Percentiles rank a stretch among this genome's conserved stretches.
phyloP scores from a whole-genome alignment of 1,140 invertebrate genomes.

The Drosophila nigromelanica region DNA sequence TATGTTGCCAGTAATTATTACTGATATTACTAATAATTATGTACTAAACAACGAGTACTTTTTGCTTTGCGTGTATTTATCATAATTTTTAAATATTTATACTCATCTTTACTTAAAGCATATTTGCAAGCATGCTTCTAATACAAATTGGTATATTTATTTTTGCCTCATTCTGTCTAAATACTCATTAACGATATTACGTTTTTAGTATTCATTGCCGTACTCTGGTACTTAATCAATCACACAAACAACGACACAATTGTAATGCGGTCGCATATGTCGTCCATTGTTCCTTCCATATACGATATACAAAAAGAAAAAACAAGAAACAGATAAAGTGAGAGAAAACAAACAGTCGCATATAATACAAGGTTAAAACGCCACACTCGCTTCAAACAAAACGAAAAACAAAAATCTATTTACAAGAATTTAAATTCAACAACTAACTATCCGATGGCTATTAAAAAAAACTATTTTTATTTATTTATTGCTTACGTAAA shows the following conservation, averaged over 20 bases:
- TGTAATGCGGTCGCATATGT: constrained; percentile 59
- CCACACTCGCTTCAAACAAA: constrained; percentile 61
- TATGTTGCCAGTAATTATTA: constrained; percentile 59
- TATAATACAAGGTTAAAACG: constrained; percentile 33
- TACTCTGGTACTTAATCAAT: constrained; percentile 8
- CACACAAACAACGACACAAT: constrained; percentile 51
- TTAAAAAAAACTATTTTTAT: constrained; percentile 32
- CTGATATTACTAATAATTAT: constrained; percentile 36
- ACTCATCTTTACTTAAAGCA: not conserved
- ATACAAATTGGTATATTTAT: not conserved
- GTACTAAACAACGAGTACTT: not conserved
- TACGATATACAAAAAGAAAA: constrained; percentile 13
- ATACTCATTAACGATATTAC: not conserved
- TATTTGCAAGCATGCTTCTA: not conserved
- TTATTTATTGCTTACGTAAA: constrained; percentile 30
- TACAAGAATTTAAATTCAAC: constrained; percentile 40
- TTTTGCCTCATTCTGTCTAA: not conserved
- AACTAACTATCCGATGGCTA: constrained; percentile 10
- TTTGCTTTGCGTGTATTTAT: not conserved
- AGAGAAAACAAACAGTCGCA: not conserved
- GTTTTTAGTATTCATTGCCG: constrained; percentile 1
- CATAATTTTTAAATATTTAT: not conserved
- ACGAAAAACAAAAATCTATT: constrained; percentile 40
- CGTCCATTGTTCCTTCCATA: constrained; percentile 82
- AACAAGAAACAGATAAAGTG: constrained; percentile 18